phyloP scores from a whole-genome alignment of 2,113 vertebrate species.

The Ophthalmolycus amberensis region DNA sequence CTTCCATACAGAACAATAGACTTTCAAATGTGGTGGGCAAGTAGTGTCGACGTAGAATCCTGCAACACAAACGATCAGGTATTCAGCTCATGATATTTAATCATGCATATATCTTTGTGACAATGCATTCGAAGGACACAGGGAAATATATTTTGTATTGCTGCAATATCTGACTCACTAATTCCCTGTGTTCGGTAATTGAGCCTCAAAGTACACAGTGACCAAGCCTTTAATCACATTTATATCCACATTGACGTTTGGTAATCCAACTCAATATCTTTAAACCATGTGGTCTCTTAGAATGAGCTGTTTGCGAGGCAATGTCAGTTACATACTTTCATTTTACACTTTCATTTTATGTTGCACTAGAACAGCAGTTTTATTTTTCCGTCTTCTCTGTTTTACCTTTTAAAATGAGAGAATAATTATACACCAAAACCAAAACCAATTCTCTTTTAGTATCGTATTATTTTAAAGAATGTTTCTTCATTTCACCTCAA shows the following conservation, averaged over 20 bases:
- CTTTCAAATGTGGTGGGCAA: background rate
- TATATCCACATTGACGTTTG: conserved; percentile 68
- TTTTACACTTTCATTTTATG: conserved; percentile 7
- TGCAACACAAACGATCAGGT: background rate
- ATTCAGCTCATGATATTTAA: background rate
- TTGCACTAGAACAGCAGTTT: conserved; percentile 1
- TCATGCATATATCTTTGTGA: background rate
- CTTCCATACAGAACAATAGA: conserved; percentile 19
- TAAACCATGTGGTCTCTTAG: conserved; percentile 32
- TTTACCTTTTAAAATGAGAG: background rate
- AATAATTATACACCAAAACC: background rate
- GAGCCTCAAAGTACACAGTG: conserved; percentile 68
- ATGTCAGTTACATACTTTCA: background rate
- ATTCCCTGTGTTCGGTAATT: conserved; percentile 14
- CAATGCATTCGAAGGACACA: background rate
- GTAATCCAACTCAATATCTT: conserved; percentile 65
- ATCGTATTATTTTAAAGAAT: background rate
- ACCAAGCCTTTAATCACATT: conserved; percentile 74
- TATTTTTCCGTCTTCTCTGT: background rate
- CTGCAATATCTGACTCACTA: background rate
- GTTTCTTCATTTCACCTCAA: conserved; percentile 3
- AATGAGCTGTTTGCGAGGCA: conserved; percentile 23
- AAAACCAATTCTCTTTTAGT: background rate
- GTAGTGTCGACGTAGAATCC: background rate
- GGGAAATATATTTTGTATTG: background rate